A percentile compares a stretch with the other conserved stretches of the same genome.
These are phyloP conservation scores for Sterrhoptilus dennistouni DNA, from an alignment of 2,113 vertebrate genomes.

Conservation along the genomic window DNA sequence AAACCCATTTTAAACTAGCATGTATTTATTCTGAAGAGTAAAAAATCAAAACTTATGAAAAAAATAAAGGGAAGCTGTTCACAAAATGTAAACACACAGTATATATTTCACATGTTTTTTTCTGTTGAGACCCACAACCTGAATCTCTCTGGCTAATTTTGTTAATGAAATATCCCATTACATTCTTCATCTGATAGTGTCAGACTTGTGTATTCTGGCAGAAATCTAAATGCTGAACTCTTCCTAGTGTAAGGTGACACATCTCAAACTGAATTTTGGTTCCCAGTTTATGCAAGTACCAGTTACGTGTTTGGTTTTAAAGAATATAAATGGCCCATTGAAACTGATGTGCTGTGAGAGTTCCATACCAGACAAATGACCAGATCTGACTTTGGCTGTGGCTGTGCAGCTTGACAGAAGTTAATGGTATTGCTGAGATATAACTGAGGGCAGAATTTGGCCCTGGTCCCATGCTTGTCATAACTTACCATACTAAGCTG, in stretches of 20 bases:
- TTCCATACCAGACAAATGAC: not conserved
- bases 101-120: conserved; percentile 45
- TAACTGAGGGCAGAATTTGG: conserved; percentile 55
- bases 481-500: conserved; percentile 39
- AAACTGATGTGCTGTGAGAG: conserved; percentile 16
- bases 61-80: conserved; percentile 48
- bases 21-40: conserved; percentile 28
- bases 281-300: not conserved
- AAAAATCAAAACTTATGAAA: conserved; percentile 29
- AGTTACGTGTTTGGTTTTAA: conserved; percentile 7
- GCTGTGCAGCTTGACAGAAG: conserved; percentile 16
- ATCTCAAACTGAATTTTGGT: conserved; percentile 35
- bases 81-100: not conserved
- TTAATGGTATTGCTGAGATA: conserved; percentile 16
- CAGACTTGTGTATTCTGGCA: conserved; percentile 54
- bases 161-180: conserved; percentile 41
- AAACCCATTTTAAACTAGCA: not conserved
- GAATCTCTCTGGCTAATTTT: conserved; percentile 34
- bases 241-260: conserved; percentile 33
- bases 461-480: conserved; percentile 11
- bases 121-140: not conserved
- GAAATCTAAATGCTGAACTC: not conserved
- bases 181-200: conserved; percentile 41
- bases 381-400: not conserved
- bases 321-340: conserved; percentile 19